Percentiles rank a stretch among this genome's conserved stretches.
These are phyloP conservation scores for Eulithis testata DNA, from an alignment of 2,888 invertebrate species.

Conservation along the genomic window DNA sequence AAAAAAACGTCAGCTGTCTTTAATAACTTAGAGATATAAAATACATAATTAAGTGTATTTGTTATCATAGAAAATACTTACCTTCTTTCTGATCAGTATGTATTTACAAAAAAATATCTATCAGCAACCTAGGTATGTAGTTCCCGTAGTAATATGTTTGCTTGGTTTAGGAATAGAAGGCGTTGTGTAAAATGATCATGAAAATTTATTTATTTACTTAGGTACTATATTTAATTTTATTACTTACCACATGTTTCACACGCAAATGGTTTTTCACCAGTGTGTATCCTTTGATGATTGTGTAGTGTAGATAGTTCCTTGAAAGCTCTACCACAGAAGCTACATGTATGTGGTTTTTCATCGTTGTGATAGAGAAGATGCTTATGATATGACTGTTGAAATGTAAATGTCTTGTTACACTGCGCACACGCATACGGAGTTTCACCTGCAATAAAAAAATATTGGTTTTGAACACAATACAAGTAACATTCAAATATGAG, in stretches of 20 bases:
- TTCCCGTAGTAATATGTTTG: too few species aligned
- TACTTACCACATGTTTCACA: slow-evolving; percentile 93
- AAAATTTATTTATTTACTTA: not conserved
- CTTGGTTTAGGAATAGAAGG: not conserved
- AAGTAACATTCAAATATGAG: too few species aligned
- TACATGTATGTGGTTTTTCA: slow-evolving; percentile 91
- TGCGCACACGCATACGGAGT: slow-evolving; percentile 93
- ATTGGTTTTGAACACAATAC: not conserved
- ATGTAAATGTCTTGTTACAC: slow-evolving; percentile 94
- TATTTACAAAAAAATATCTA: too few species aligned
- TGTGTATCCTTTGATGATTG: slow-evolving; percentile 93
- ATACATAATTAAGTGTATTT: too few species aligned
- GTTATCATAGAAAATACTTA: too few species aligned
- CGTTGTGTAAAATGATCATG: not conserved
- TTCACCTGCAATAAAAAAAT: slow-evolving; percentile 85
- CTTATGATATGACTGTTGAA: slow-evolving; percentile 95
- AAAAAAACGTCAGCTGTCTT: slow-evolving; percentile 2
- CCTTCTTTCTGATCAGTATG: too few species aligned
- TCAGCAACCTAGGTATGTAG: too few species aligned
- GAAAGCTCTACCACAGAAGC: slow-evolving; percentile 91
- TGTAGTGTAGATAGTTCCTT: slow-evolving; percentile 94
- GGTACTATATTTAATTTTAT: not conserved
- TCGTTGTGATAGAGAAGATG: slow-evolving; percentile 94
- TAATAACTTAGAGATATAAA: not conserved
- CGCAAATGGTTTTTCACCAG: slow-evolving; percentile 93